phyloP scores from a whole-genome alignment of 2,797 vertebrate species.

The Falco concolor region DNA sequence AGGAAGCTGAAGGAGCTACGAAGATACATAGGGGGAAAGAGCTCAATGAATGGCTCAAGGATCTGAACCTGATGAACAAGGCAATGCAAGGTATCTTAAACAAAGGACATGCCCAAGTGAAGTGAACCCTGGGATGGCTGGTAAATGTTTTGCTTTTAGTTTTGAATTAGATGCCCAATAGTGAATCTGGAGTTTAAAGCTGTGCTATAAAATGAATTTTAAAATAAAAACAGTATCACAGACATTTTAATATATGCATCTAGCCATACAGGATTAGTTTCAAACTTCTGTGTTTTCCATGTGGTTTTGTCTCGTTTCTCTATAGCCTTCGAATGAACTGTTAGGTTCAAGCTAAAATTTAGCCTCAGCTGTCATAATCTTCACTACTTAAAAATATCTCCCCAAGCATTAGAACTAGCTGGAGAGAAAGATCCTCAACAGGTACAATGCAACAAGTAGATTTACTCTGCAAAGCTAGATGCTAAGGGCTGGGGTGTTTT shows the following conservation, averaged over 20 bases:
- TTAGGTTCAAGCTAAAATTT: neutral
- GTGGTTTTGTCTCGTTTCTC: neutral
- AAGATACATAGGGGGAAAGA: rapidly evolving
- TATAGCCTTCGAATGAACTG: neutral
- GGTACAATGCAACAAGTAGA: neutral
- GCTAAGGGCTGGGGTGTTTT: neutral
- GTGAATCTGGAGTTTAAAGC: neutral
- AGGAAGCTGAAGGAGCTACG: neutral
- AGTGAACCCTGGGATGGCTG: neutral
- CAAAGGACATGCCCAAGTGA: neutral
- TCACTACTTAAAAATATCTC: neutral
- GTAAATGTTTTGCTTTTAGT: neutral
- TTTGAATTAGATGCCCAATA: neutral
- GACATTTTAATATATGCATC: neutral
- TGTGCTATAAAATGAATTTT: neutral
- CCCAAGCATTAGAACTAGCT: neutral
- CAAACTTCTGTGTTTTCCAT: neutral
- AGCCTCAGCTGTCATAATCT: neutral
- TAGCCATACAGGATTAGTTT: neutral
- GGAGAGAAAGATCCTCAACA: neutral
- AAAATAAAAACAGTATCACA: neutral
- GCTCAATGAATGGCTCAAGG: neutral
- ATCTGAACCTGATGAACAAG: neutral
- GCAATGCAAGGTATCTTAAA: neutral
- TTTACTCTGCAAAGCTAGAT: neutral